Conservation (phyloP, 2,797 vertebrate genomes). For the Catamblyrhynchus diadema region DNA sequence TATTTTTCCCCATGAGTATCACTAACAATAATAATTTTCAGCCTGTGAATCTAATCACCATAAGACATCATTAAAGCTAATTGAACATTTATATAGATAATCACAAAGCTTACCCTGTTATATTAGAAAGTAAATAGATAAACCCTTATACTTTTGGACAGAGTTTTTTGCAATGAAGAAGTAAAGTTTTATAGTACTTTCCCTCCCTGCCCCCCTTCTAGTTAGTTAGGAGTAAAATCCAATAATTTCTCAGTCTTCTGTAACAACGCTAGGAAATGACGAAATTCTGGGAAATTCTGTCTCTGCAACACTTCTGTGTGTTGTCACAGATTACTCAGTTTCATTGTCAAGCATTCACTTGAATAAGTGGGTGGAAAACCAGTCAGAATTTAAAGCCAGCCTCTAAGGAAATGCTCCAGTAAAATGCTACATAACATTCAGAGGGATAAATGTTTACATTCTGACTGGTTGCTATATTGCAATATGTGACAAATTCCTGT, state of each 20-base stretch:
- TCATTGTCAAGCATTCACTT: not conserved
- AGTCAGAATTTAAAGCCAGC: not conserved
- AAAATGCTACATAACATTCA: not conserved
- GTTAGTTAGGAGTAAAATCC: not conserved
- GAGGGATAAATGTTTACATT: not conserved
- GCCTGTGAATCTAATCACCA: conserved; percentile 26
- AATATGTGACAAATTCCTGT: not conserved
- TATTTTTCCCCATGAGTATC: conserved; percentile 34
- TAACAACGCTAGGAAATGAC: not conserved
- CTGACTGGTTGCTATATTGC: not conserved
- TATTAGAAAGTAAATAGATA: conserved; percentile 5
- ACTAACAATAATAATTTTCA: conserved; percentile 40
- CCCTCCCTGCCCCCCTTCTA: fast-evolving
- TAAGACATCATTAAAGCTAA: conserved; percentile 41
- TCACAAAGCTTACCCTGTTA: not conserved
- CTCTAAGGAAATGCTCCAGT: not conserved
- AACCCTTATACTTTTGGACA: not conserved
- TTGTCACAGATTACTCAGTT: not conserved
- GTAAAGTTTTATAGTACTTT: not conserved
- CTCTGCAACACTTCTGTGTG: not conserved
- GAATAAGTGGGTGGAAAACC: not conserved
- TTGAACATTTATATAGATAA: conserved; percentile 46
- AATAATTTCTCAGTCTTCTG: not conserved
- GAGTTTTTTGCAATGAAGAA: not conserved
- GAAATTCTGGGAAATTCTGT: not conserved